Conservation (phyloP, 2,797 vertebrate genomes). For the Phrynocephalus guinanensis region DNA sequence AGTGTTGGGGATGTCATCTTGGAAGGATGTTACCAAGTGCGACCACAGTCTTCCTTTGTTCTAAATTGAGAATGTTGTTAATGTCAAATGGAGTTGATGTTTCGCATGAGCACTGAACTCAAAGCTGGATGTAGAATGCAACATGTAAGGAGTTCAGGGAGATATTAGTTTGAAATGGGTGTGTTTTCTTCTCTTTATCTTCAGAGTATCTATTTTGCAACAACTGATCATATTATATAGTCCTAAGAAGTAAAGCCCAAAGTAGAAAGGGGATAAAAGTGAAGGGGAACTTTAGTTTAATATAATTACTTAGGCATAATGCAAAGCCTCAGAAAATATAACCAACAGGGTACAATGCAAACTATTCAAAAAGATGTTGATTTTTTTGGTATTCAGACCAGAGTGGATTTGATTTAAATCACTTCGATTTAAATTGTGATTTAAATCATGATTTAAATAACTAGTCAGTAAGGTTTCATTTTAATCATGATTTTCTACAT, state of each 20-base stretch:
- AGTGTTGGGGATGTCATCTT: not conserved
- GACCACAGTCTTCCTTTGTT: not conserved
- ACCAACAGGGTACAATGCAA: not conserved
- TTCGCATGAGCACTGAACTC: not conserved
- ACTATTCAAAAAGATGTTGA: too few relatives aligned
- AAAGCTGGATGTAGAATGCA: not conserved
- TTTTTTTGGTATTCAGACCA: not conserved
- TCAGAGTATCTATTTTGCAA: not conserved
- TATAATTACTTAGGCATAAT: conserved; percentile 37
- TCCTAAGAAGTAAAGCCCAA: not conserved
- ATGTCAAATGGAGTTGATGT: not conserved
- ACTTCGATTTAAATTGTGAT: too few relatives aligned
- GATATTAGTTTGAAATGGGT: not conserved
- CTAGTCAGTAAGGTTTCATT: too few relatives aligned
- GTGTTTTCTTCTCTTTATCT: not conserved
- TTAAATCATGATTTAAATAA: too few relatives aligned
- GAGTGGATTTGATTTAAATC: too few relatives aligned
- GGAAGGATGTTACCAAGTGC: not conserved
- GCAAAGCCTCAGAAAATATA: conserved; percentile 35
- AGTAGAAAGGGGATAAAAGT: not conserved
- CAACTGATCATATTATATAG: not conserved
- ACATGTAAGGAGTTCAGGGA: not conserved
- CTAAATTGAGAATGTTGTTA: not conserved
- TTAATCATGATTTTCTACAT: too few relatives aligned
- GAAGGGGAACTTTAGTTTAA: not conserved